Conservation (phyloP, 2,113 vertebrate species). For the Macroglossus sobrinus region DNA sequence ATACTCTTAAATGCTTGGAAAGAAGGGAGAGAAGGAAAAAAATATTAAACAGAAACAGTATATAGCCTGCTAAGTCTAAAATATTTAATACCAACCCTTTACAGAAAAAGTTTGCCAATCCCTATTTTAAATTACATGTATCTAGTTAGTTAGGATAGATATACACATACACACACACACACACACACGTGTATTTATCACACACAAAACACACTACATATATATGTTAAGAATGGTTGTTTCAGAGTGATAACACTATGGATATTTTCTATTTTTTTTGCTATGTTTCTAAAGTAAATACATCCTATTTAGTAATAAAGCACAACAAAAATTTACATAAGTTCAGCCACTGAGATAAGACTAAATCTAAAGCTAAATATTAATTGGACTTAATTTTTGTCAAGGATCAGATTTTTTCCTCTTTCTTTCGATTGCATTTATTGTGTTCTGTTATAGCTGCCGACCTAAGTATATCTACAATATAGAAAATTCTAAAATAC, state of each 20-base stretch:
- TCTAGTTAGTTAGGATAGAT: background rate
- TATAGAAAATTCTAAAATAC: background rate
- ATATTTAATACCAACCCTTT: background rate
- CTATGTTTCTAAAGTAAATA: background rate
- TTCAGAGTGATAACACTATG: background rate
- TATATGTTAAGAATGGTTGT: background rate
- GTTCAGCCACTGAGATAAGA: background rate
- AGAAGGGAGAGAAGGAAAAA: background rate
- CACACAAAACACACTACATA: background rate
- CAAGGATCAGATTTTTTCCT: background rate
- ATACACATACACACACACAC: background rate
- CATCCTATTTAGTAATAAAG: conserved; percentile 10
- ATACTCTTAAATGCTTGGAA: background rate
- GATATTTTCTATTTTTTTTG: background rate
- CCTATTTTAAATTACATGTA: background rate
- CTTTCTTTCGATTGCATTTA: background rate
- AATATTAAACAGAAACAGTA: background rate
- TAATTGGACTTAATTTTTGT: background rate
- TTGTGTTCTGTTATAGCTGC: background rate
- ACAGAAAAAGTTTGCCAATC: background rate
- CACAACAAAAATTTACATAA: background rate
- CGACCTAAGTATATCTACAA: background rate
- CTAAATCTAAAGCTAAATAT: background rate
- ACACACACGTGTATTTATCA: too few species aligned
- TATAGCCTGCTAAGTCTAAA: background rate